Evolutionary conservation across 35 echinoderm and acorn worm species (phyloP).

Genomic region (Holothuria glaberrima): DNA sequence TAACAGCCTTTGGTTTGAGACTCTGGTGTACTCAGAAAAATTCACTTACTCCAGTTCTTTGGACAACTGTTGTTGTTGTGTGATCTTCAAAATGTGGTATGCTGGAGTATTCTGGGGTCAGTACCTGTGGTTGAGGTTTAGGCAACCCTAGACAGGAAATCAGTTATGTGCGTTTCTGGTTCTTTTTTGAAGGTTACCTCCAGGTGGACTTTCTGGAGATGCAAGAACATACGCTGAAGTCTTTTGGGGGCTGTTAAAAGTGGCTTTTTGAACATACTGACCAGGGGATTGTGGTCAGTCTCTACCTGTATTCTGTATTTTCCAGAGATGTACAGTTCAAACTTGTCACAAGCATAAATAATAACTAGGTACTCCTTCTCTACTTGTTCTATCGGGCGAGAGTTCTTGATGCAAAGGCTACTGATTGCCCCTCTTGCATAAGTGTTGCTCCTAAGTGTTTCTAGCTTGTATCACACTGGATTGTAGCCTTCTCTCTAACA

Average conservation of each 20-base stretch:
- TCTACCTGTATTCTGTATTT: too few species aligned
- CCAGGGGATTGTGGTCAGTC: conserved; percentile 76
- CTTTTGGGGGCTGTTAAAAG: conserved; percentile 67
- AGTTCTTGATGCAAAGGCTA: too few species aligned
- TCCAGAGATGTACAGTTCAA: too few species aligned
- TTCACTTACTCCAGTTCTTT: conserved; percentile 3
- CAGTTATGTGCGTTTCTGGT: conserved; percentile 44
- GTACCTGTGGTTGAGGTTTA: neutral
- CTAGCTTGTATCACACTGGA: neutral
- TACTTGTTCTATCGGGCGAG: neutral
- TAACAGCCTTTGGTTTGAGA: conserved; percentile 4
- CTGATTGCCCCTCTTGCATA: neutral
- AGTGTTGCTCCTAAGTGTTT: conserved; percentile 49
- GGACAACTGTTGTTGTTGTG: conserved; percentile 30
- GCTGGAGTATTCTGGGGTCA: conserved; percentile 14
- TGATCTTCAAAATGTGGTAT: conserved; percentile 17
- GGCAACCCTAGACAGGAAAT: too few species aligned
- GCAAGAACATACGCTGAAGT: too few species aligned
- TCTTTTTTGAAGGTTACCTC: neutral
- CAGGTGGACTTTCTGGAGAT: conserved; percentile 56
- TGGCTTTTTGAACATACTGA: conserved; percentile 71
- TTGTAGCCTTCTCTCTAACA: too few species aligned
- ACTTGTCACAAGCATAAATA: too few species aligned
- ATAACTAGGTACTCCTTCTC: too few species aligned
- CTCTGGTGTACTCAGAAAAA: conserved; percentile 35